Conservation (phyloP, 2,113 vertebrate species). For the Calypte anna region DNA sequence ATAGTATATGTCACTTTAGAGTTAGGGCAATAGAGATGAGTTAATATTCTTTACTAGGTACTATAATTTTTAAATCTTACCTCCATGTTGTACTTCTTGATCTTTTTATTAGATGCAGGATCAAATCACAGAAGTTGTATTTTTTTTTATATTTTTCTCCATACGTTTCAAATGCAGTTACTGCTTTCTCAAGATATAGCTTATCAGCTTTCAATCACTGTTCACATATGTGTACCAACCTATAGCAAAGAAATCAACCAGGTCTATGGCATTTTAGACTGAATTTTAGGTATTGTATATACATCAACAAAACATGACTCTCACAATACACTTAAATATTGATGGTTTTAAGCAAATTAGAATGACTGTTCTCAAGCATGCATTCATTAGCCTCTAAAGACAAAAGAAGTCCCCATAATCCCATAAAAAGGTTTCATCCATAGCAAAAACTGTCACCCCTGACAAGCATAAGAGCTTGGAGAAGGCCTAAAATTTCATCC, state of each 20-base stretch:
- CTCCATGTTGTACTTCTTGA: background rate
- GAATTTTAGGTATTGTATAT: background rate
- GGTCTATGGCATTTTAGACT: background rate
- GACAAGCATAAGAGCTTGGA: background rate
- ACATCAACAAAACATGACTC: background rate
- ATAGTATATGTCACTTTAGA: background rate
- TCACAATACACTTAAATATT: background rate
- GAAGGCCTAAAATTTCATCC: background rate
- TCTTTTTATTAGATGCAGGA: background rate
- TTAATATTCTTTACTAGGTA: background rate
- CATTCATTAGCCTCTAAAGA: background rate
- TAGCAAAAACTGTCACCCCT: background rate
- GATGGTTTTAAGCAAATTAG: background rate
- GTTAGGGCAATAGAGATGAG: background rate
- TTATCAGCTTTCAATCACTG: background rate
- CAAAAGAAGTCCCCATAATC: background rate
- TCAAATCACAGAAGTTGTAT: background rate
- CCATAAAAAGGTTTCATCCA: background rate
- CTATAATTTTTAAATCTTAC: background rate
- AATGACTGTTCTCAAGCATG: background rate
- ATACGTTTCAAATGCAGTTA: background rate
- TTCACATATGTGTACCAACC: background rate
- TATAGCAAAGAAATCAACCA: background rate
- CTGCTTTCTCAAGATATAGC: background rate
- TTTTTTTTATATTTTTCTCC: fast-evolving